These are phyloP conservation scores for Macropus fuliginosus DNA, from an alignment of 2,797 vertebrate species.

Conservation along the genomic window DNA sequence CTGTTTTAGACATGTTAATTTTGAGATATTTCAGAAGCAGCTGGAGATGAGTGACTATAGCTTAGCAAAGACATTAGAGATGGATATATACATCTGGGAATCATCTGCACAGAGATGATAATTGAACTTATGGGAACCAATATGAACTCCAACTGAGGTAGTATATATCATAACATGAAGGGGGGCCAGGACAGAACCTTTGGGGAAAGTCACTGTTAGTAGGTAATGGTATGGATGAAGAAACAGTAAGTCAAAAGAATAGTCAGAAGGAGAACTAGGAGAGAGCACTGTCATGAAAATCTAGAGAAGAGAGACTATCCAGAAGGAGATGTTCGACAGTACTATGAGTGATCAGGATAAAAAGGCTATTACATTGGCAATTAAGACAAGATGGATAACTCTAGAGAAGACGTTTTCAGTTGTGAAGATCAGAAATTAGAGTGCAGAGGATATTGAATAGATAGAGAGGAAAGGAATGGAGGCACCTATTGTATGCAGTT, in stretches of 20 bases:
- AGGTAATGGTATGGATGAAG: too few relatives aligned
- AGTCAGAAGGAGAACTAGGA: too few relatives aligned
- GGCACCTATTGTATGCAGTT: neutral
- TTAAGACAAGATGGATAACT: neutral
- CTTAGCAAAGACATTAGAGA: too few relatives aligned
- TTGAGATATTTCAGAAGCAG: neutral
- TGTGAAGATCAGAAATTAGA: neutral
- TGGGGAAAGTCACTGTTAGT: too few relatives aligned
- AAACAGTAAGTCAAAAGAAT: neutral
- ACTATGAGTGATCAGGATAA: neutral
- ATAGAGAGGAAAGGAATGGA: neutral
- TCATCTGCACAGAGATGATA: neutral
- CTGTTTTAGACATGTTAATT: neutral
- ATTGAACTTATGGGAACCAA: too few relatives aligned
- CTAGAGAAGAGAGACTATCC: neutral
- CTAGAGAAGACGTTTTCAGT: neutral
- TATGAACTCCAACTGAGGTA: too few relatives aligned
- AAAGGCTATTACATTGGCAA: neutral
- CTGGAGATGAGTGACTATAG: neutral
- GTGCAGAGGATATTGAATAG: neutral
- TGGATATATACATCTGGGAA: neutral
- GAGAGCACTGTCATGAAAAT: neutral
- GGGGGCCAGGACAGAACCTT: too few relatives aligned
- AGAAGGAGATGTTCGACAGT: neutral
- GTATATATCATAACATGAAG: too few relatives aligned